Evolutionary conservation across 2,888 invertebrate genomes (phyloP), one percentile per base, ranked within the genome.

Genomic region (Tolmerus cingulatus): DNA sequence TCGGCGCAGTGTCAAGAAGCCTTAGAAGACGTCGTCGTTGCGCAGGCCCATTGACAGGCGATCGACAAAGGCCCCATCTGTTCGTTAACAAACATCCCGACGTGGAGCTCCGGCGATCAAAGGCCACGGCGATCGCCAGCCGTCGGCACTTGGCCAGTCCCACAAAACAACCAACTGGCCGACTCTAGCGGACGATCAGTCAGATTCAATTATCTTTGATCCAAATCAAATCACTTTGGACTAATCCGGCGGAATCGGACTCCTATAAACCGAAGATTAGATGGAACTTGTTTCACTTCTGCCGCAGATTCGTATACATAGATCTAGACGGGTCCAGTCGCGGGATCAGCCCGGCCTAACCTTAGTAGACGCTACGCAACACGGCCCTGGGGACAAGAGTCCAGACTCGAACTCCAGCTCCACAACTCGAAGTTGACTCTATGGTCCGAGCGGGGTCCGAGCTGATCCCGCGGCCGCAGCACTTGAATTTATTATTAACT

Each of bases 151-250:
- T 86, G 78, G 78, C 34, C 27, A 8, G 19, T 9, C 34, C 87
- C 87, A 86, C 87, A 87, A 87, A 87, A 87, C 87, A 87, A 76
- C 87, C 86, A 87, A 57, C 87, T 23, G 86, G 76, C 77, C 66
- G 19, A 66, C 66, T 66, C 66, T 66, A 66, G 66, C 46, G 57
- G 77, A 77, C 86, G 87, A 55, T 86, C 87, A 43, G 86, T 88
- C 88, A 82, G 86, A 82, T 86, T 87, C 87, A 87, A 88, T 88
- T 88, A 88, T 86, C 87, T 82, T 82, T 86, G 87, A 87, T 88
- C 87, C 87, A 88, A 88, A 88, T 88, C 88, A 88, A 88, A 87
- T 87, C 88, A 87, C 88, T 88, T 88, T 87, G 79, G 46, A 88
- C 87, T 88, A 88, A 88, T 88, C 88, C 88, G 84, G 34, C 46